Conservation (phyloP, 2,888 invertebrate species). For the Athetis lepigone region DNA sequence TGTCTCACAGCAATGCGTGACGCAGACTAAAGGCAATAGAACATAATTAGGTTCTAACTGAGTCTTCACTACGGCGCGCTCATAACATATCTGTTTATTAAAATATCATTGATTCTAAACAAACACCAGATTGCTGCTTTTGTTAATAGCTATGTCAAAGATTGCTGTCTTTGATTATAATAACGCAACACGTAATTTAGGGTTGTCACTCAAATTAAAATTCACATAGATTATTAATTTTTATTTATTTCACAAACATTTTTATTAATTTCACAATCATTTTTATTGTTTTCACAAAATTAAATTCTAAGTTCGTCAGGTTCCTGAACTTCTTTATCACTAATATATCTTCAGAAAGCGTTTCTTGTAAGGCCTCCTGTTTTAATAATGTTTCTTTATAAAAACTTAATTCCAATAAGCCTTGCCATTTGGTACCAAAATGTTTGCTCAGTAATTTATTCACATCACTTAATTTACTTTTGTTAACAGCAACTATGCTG, state of each 20-base stretch:
- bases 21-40: no score
- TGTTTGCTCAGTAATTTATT: conserved; percentile 39
- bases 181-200: conserved; percentile 19
- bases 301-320: conserved; percentile 25
- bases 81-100: no score
- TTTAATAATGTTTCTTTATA: conserved; percentile 36
- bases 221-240: conserved; percentile 17
- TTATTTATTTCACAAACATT: conserved; percentile 26
- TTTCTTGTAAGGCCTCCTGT: conserved; percentile 15
- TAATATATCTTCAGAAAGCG: conserved; percentile 26
- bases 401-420: conserved; percentile 35
- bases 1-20: no score
- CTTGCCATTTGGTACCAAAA: conserved; percentile 42
- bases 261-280: no score
- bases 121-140: conserved; percentile 39
- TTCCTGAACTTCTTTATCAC: conserved; percentile 39
- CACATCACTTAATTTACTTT: conserved; percentile 36
- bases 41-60: no score
- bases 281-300: conserved; percentile 18
- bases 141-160: conserved; percentile 17
- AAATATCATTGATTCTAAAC: conserved; percentile 27
- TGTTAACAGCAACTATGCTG: conserved; percentile 30
- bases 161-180: conserved; percentile 12
- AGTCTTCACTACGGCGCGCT: no score
- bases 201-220: conserved; percentile 25